A percentile compares a stretch with the other conserved stretches of the same genome.
Evolutionary conservation across 2,888 invertebrate genomes (phyloP).

Genomic region (Troglohyphantes excavatus): DNA sequence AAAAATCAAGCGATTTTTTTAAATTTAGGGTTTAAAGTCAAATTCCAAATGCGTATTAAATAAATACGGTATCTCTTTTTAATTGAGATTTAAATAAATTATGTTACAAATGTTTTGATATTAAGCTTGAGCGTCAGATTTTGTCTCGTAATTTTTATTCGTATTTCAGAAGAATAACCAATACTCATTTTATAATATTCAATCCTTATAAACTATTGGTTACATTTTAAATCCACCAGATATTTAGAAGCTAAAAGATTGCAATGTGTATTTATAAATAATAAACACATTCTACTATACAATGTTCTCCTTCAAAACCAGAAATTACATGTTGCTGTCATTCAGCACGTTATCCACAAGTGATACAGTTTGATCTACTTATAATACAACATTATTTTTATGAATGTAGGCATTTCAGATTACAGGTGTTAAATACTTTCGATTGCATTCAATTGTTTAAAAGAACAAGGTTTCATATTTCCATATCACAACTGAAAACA

Average conservation of each 20-base stretch:
- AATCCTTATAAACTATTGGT: conserved; percentile 19
- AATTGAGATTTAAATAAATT: no score
- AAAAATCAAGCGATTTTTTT: no score
- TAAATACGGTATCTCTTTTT: no score
- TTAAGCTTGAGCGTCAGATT: conserved; percentile 3
- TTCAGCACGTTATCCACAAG: background rate
- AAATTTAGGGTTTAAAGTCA: no score
- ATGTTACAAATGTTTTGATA: no score
- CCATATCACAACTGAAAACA: no score
- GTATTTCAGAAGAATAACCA: conserved; percentile 49
- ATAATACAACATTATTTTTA: background rate
- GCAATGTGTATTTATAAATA: background rate
- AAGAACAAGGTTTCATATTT: background rate
- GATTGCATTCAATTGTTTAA: background rate
- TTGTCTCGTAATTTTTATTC: conserved; percentile 26
- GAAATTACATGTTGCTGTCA: background rate
- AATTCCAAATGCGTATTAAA: no score
- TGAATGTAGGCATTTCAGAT: background rate
- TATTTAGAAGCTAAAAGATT: background rate
- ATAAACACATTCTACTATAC: background rate
- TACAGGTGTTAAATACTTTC: background rate
- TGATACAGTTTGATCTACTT: background rate
- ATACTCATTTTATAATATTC: conserved; percentile 25
- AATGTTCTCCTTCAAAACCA: background rate
- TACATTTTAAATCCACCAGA: conserved; percentile 3